Evolutionary conservation across 2,888 invertebrate species (phyloP).

Genomic region (Molorchus minor): DNA sequence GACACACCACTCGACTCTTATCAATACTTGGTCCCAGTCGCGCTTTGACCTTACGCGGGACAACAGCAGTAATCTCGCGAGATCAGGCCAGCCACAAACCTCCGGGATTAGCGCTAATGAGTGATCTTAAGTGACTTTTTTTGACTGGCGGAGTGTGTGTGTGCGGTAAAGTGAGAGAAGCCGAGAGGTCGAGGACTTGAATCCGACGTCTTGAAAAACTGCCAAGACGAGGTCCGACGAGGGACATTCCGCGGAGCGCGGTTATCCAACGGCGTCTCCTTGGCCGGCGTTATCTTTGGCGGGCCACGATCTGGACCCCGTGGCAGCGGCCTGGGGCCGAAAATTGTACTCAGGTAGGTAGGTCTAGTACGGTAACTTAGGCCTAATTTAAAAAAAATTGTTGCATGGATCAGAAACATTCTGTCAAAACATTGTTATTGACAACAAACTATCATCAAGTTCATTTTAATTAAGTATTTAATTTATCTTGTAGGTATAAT

Average conservation of each 20-base stretch:
- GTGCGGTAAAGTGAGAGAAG: slow-evolving; percentile 30
- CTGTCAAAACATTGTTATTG: too few relatives aligned
- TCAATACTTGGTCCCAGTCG: slow-evolving; percentile 60
- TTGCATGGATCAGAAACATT: too few relatives aligned
- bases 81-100: slow-evolving; percentile 41
- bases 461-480: too few relatives aligned
- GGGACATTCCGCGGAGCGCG: slow-evolving; percentile 67
- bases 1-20: slow-evolving; percentile 56
- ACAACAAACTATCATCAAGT: too few relatives aligned
- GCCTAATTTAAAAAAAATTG: too few relatives aligned
- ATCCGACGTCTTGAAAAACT: slow-evolving; percentile 42
- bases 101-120: slow-evolving; percentile 22
- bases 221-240: slow-evolving; percentile 81
- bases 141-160: slow-evolving; percentile 29
- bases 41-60: slow-evolving; percentile 57
- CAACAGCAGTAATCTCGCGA: slow-evolving; percentile 57
- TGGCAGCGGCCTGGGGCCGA: slow-evolving; percentile 79
- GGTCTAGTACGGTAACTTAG: neutral
- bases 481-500: too few relatives aligned
- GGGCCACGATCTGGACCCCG: slow-evolving; percentile 75
- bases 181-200: slow-evolving; percentile 32
- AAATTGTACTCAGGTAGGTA: slow-evolving; percentile 76
- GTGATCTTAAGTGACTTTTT: slow-evolving; percentile 32
- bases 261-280: slow-evolving; percentile 82
- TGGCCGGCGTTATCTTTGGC: slow-evolving; percentile 72